Conservation (phyloP, 2,797 vertebrate genomes). For the Rhinogobio ventralis region DNA sequence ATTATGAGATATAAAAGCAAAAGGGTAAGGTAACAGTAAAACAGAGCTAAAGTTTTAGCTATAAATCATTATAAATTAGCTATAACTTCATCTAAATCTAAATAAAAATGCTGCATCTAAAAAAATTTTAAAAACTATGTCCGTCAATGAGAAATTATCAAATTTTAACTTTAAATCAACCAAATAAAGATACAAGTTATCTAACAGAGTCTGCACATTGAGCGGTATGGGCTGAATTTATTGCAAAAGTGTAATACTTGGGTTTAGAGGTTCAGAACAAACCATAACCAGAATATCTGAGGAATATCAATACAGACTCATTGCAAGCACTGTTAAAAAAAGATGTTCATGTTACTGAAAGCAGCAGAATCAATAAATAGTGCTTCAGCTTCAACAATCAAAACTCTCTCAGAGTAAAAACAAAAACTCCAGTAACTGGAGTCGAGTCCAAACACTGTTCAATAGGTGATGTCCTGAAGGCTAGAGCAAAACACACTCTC, state of each 20-base stretch:
- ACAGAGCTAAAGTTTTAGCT: not conserved
- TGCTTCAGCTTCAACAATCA: not conserved
- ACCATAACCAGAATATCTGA: not conserved
- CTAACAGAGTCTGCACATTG: not conserved
- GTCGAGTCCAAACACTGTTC: not conserved
- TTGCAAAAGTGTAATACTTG: not conserved
- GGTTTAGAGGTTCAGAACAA: not conserved
- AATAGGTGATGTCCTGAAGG: conserved; percentile 20
- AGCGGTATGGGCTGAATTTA: not conserved
- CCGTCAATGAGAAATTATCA: not conserved
- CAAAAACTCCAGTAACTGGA: conserved; percentile 2
- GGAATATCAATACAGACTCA: not conserved
- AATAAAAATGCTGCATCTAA: too few species aligned
- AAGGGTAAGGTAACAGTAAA: not conserved
- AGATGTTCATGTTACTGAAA: not conserved
- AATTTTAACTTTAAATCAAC: not conserved
- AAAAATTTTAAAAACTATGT: not conserved
- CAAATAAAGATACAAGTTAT: not conserved
- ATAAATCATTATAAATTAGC: too few species aligned
- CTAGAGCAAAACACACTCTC: conserved; percentile 40
- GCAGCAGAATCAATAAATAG: not conserved
- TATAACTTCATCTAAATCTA: too few species aligned
- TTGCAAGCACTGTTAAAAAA: conserved; percentile 2
- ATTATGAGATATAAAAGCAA: not conserved
- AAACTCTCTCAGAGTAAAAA: conserved; percentile 2